Evolutionary conservation across 2,888 invertebrate species (phyloP), one percentile per base, ranked within the genome.

Genomic region (Heliconius charithonia): DNA sequence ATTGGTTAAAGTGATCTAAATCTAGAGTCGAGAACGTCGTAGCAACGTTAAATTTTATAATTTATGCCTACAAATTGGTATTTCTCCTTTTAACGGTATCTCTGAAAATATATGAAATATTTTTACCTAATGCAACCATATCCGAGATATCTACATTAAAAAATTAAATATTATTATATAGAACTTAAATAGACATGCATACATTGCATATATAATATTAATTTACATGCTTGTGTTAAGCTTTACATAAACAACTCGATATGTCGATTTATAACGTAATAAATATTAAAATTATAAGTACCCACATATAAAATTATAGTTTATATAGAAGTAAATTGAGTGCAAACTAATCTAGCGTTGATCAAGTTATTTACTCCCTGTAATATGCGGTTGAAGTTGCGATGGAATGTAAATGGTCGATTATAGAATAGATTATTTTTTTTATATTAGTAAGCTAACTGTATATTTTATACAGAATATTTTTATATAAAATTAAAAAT

Each of bases 361-460:
- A 72, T 72, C 71, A 72, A 72, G 72, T 37, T 72, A 72, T 72
- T 72, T 72, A 72, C 72, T 59, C 72, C 56, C 32, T 72, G 72
- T 72, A 72, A 72, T 59, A 32, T 72, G 59, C 72, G 72, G 72
- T 72, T 72, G n/a, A 32, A 56, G 59, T 32, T 22, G 72, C 56
- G 72, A 72, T 59, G 72, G 25, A 59, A 72, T 72, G 72, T 72
- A 72, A 72, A 32, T 72, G 72, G 56, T 13, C 25, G 56, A 32
- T 72, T 72, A 72, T 13, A 72, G 32, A 32, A 59, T 59, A 72
- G 32, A 59, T 69, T 69, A 41, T 59, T 32, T 59, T n/a, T 59
- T 59, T n/a, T 59, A 72, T 32, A n/a, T 72, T 72, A 72, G 4
- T 16, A 72, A 72, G 37, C n/a, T n/a, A 22, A 59, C 22, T 72